Evolutionary conservation across 23 tunicate species (phyloP).

Genomic region (Halocynthia aurantium): DNA sequence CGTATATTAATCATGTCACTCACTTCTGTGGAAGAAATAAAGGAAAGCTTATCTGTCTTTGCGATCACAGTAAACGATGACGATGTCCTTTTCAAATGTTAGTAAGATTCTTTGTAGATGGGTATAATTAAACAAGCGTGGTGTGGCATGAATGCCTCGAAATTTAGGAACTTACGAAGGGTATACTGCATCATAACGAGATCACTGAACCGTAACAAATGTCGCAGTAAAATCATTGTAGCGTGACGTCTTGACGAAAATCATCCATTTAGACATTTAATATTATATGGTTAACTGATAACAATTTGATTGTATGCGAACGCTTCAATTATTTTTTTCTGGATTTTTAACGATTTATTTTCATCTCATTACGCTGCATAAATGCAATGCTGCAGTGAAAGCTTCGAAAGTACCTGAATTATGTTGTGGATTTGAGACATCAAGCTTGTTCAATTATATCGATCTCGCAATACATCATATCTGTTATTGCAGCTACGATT

Average conservation of each 20-base stretch:
- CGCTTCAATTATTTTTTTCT: too few species aligned
- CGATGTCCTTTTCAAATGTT: slow-evolving; percentile 28
- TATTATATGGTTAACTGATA: too few species aligned
- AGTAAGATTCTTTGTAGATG: neutral
- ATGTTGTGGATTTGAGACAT: neutral
- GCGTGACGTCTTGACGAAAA: too few species aligned
- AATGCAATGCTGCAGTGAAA: too few species aligned
- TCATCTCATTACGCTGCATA: too few species aligned
- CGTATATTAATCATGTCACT: neutral
- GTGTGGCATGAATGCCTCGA: neutral
- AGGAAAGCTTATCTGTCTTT: slow-evolving; percentile 50
- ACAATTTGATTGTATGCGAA: too few species aligned
- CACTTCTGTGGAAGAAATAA: slow-evolving; percentile 45
- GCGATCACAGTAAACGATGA: slow-evolving; percentile 53
- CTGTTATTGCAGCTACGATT: neutral
- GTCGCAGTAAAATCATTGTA: neutral
- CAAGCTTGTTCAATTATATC: neutral
- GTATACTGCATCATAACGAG: too few species aligned
- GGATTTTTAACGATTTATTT: too few species aligned
- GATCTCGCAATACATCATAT: too few species aligned
- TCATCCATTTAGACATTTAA: too few species aligned
- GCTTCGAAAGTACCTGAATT: neutral
- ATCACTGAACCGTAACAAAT: neutral
- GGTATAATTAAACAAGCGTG: neutral
- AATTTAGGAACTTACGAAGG: neutral